Evolutionary conservation across 2,113 vertebrate genomes (phyloP), one percentile per base, ranked within the genome.

Genomic region (Budorcas taxicolor): DNA sequence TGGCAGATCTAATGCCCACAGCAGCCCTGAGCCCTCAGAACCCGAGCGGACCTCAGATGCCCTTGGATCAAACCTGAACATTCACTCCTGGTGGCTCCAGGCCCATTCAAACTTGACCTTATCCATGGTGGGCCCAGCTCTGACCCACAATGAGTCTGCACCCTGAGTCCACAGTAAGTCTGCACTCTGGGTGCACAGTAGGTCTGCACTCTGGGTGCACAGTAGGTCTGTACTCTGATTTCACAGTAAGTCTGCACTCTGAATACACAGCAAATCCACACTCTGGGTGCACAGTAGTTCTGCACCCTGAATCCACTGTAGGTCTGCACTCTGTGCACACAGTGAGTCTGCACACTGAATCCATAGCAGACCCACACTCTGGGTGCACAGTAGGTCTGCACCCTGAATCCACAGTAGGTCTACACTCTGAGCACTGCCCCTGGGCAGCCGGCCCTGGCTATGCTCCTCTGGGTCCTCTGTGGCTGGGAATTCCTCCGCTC

Each of bases 1-100:
- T 1, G 33, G 10, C 21, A 23, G n/a, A 31, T 0, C 47, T 45
- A 13, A 36, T 1, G 33, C 5, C 15, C 6, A 0, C 45, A 21
- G 12, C 17, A 16, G n/a, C 0, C 1, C 60, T 36, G 17, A 86
- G 71, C 53, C 33, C 67, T 55, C 31, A 60, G 78, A 47, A 29
- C 45, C 33, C 19, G 14, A 71, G 52, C 3, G 6, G 33, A 27
- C 11, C 43, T 17, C 50, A 33, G 43, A 2, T 2, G 25, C 58
- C 29, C n/a, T 1, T n/a, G 27, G 50, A 60, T 29, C n/a, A 45
- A 23, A n/a, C 50, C 3, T 21, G 11, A 60, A 23, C 64, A 80
- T 15, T 52, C 5, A 2, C 57, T 27, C 12, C 13, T 6, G 47
- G 16, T 90, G 36, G 21, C 43, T 25, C 47, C 52, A 17, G 71